Evolutionary conservation across 2,797 vertebrate species (phyloP).

Genomic region (Carduelis carduelis): DNA sequence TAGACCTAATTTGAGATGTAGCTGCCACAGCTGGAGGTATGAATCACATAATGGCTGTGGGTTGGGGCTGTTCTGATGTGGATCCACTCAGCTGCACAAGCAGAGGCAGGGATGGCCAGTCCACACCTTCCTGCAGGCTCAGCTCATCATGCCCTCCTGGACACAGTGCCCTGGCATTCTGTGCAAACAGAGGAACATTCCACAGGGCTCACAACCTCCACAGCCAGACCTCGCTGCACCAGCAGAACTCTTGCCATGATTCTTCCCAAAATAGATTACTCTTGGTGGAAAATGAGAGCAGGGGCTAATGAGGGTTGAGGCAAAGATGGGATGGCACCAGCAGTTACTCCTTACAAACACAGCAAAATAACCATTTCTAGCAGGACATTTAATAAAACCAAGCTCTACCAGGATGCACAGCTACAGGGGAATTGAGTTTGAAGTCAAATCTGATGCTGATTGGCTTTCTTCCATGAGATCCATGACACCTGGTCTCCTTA

Average conservation of each 20-base stretch:
- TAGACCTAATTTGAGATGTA: neutral
- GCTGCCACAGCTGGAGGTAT: neutral
- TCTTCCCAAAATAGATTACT: conserved; percentile 28
- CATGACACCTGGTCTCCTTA: neutral
- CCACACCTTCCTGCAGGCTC: neutral
- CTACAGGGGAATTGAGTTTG: neutral
- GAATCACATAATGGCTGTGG: neutral
- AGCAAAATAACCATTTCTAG: neutral
- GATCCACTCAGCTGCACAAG: neutral
- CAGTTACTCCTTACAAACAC: neutral
- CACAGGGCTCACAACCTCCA: neutral
- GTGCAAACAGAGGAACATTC: neutral
- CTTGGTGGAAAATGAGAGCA: conserved; percentile 8
- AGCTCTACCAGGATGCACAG: neutral
- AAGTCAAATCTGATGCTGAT: neutral
- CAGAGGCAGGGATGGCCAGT: neutral
- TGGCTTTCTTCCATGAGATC: neutral
- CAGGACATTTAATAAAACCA: neutral
- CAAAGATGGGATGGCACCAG: conserved; percentile 20
- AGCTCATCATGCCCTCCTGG: neutral
- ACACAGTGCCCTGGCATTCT: neutral
- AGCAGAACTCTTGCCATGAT: neutral
- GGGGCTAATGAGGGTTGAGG: conserved; percentile 23
- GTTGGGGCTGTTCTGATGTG: neutral
- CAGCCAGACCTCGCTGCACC: neutral